Conservation (phyloP, 2,888 invertebrate genomes). For the Dendrolimus houi region DNA sequence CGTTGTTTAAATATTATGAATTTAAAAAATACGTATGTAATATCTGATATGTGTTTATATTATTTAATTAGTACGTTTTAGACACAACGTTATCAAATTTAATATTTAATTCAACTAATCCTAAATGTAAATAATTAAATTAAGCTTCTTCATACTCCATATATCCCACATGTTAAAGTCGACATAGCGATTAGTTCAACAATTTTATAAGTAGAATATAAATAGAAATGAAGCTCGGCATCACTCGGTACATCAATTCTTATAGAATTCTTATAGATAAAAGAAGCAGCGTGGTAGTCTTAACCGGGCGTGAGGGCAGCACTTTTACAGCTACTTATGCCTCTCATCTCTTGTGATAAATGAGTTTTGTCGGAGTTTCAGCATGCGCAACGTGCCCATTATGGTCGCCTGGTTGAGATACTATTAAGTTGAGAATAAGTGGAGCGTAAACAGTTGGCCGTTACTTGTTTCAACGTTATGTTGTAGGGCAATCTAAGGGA, state of each 20-base stretch:
- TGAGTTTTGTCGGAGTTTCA: constrained; percentile 54
- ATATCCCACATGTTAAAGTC: too few relatives aligned
- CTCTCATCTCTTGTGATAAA: constrained; percentile 59
- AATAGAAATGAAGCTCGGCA: constrained; percentile 3
- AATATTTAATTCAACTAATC: too few relatives aligned
- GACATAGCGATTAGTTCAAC: too few relatives aligned
- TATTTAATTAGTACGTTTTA: too few relatives aligned
- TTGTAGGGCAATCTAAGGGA: neutral
- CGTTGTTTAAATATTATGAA: too few relatives aligned
- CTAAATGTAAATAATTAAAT: too few relatives aligned
- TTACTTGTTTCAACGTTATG: constrained; percentile 29
- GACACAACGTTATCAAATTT: too few relatives aligned
- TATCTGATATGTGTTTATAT: too few relatives aligned
- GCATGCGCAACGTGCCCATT: constrained; percentile 52
- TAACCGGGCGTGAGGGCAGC: constrained; percentile 21
- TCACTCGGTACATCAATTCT: constrained; percentile 34
- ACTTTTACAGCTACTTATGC: constrained; percentile 49
- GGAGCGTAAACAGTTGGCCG: constrained; percentile 33
- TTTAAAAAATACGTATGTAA: too few relatives aligned
- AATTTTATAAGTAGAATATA: too few relatives aligned
- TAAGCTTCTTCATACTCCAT: too few relatives aligned
- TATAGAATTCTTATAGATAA: constrained; percentile 38
- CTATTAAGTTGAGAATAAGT: constrained; percentile 23
- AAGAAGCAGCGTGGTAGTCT: constrained; percentile 21
- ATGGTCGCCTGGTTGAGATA: constrained; percentile 33